Evolutionary conservation across 1,140 invertebrate species (phyloP).

Genomic region (Sarcophaga peregrina): DNA sequence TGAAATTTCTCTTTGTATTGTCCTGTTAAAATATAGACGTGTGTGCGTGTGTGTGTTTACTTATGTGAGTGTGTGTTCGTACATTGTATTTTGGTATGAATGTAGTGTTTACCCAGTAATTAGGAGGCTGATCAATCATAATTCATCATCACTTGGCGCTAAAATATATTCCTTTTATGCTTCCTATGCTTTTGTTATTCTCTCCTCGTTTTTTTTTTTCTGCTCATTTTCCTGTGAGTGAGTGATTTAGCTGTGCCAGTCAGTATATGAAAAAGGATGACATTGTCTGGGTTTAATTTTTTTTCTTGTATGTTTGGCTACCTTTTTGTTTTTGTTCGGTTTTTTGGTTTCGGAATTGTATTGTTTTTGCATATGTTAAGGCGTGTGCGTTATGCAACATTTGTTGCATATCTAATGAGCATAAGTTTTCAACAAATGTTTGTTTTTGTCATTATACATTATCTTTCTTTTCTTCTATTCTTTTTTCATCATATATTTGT

Average conservation of each 20-base stretch:
- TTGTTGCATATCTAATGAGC: slow-evolving; percentile 40
- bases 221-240: neutral
- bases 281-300: slow-evolving; percentile 19
- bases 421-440: slow-evolving; percentile 11
- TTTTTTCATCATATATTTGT: neutral
- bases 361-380: slow-evolving; percentile 37
- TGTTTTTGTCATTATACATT: neutral
- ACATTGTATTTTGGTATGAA: neutral
- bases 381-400: slow-evolving; percentile 40
- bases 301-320: slow-evolving; percentile 12
- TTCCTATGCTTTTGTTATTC: neutral
- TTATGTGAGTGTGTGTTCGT: neutral
- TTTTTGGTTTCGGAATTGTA: neutral
- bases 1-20: neutral
- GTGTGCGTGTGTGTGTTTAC: neutral
- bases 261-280: neutral
- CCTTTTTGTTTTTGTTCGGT: neutral
- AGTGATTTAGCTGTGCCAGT: neutral
- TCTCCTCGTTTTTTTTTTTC: neutral
- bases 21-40: neutral
- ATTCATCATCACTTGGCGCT: slow-evolving; percentile 37
- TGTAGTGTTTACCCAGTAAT: slow-evolving; percentile 33
- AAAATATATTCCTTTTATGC: slow-evolving; percentile 16
- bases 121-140: slow-evolving; percentile 40
- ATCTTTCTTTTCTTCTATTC: neutral